phyloP scores from a whole-genome alignment of 2,113 vertebrate species.

The Bambusicola thoracicus region DNA sequence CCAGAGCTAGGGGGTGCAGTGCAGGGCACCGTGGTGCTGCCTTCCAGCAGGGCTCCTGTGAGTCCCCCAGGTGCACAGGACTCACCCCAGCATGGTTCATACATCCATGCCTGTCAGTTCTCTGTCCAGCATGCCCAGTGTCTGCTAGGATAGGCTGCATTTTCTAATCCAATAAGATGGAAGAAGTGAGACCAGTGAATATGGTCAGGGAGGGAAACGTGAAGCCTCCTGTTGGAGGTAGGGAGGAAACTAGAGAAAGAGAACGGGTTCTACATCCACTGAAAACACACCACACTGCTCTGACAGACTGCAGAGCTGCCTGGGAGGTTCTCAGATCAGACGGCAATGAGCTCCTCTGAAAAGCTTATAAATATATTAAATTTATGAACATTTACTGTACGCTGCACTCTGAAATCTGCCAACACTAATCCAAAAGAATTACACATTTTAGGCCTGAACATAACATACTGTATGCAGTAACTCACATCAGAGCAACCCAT shows the following conservation, averaged over 20 bases:
- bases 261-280: not conserved
- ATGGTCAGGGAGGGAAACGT: not conserved
- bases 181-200: not conserved
- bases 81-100: not conserved
- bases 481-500: slow-evolving; percentile 79
- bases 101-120: not conserved
- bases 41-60: not conserved
- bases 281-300: not conserved
- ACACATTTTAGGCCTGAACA: slow-evolving; percentile 78
- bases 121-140: accelerated
- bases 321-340: slow-evolving; percentile 37
- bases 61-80: not conserved
- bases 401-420: slow-evolving; percentile 72
- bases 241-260: not conserved
- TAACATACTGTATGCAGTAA: slow-evolving; percentile 79
- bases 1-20: not conserved
- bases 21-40: not conserved
- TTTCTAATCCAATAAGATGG: not conserved
- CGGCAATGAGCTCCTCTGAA: slow-evolving; percentile 23
- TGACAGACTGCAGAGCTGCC: not conserved
- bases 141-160: accelerated
- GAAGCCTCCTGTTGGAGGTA: not conserved
- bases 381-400: slow-evolving; percentile 75
- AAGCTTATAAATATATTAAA: slow-evolving; percentile 74
- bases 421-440: slow-evolving; percentile 79